Conservation (phyloP, 2,113 vertebrate genomes). For the Mobula hypostoma region DNA sequence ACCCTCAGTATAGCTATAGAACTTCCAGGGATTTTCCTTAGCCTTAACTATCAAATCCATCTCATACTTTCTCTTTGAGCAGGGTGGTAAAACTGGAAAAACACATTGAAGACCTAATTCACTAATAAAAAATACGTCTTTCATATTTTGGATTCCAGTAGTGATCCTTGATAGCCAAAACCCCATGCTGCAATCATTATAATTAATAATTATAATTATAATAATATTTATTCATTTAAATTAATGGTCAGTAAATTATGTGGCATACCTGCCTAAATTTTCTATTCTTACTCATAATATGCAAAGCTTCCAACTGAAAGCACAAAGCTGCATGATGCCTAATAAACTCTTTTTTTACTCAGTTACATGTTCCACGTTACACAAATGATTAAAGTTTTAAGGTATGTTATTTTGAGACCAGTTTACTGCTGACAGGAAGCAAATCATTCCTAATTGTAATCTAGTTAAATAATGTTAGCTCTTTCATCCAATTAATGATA, state of each 20-base stretch:
- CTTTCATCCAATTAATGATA: not conserved
- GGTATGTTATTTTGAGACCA: not conserved
- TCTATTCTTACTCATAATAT: not conserved
- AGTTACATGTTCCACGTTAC: not conserved
- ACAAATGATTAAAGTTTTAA: not conserved
- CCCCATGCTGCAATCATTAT: not conserved
- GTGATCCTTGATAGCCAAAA: not conserved
- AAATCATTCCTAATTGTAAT: not conserved
- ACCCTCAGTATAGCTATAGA: no score
- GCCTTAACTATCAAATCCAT: no score
- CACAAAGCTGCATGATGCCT: not conserved
- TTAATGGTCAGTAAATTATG: not conserved
- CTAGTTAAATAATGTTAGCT: not conserved
- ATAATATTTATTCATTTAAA: not conserved
- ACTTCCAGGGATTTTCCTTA: no score
- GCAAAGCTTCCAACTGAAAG: not conserved
- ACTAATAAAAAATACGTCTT: not conserved
- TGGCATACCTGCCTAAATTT: not conserved
- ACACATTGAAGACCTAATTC: not conserved
- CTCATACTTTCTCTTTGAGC: not conserved
- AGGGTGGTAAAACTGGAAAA: not conserved
- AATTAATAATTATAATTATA: no score
- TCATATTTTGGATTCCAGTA: not conserved
- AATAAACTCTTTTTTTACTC: not conserved
- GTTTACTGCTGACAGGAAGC: not conserved